phyloP scores from a whole-genome alignment of 2,113 vertebrate species.

The Poeciliopsis prolifica region DNA sequence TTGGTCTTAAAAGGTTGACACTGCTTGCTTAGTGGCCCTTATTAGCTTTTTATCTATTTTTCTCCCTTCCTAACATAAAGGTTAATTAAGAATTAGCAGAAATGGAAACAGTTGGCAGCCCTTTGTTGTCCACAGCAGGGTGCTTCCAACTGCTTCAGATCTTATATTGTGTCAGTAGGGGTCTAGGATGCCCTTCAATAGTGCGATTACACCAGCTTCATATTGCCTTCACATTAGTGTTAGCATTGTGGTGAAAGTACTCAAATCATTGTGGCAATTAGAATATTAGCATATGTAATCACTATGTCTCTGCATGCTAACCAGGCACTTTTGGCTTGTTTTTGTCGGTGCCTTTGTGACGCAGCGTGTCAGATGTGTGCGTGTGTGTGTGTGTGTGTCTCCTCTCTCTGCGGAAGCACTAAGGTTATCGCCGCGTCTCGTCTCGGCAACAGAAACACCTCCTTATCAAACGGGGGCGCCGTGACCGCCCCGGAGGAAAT shows the following conservation, averaged over 20 bases:
- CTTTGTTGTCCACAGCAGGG: slow-evolving; percentile 12
- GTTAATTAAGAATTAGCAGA: not conserved
- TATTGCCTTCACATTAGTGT: not conserved
- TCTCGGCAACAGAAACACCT: slow-evolving; percentile 53
- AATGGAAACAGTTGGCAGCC: slow-evolving; percentile 1
- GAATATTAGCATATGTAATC: not conserved
- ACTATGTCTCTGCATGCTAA: not conserved
- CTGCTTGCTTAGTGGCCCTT: not conserved
- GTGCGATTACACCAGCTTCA: not conserved
- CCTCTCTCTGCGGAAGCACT: slow-evolving; percentile 22
- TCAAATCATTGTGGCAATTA: not conserved
- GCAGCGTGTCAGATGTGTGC: slow-evolving; percentile 13
- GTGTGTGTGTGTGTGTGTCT: slow-evolving; percentile 16
- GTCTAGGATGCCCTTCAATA: not conserved
- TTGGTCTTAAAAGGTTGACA: not conserved
- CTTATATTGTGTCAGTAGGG: slow-evolving; percentile 1
- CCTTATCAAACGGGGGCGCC: slow-evolving; percentile 59
- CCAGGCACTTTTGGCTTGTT: not conserved
- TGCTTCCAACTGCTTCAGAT: slow-evolving; percentile 1
- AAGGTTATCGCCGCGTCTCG: slow-evolving; percentile 24
- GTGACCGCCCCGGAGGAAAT: slow-evolving; percentile 74
- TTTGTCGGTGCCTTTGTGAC: no score
- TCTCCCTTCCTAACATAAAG: not conserved
- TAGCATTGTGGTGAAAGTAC: not conserved
- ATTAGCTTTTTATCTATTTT: not conserved